A percentile compares a stretch with the other conserved stretches of the same genome.
Evolutionary conservation across 2,888 invertebrate genomes (phyloP).

Genomic region (Desoria tigrina): DNA sequence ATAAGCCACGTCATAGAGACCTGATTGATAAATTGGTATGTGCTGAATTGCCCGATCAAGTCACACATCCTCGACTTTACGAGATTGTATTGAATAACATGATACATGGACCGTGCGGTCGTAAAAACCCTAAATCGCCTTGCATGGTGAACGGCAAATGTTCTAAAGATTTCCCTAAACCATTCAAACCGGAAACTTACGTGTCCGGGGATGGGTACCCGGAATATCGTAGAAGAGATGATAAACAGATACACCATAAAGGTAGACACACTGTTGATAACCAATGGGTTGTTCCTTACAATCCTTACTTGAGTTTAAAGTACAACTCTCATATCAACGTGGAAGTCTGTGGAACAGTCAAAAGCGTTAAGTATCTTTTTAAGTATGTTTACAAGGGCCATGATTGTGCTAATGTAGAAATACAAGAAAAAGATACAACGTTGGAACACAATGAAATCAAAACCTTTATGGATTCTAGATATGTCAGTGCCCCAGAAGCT

Average conservation of each 20-base stretch:
- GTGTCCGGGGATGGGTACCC: conserved; percentile 56
- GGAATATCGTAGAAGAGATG: conserved; percentile 53
- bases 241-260: conserved; percentile 9
- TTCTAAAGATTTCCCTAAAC: conserved; percentile 56
- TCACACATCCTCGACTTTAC: conserved; percentile 34
- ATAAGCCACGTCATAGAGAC: conserved; percentile 29
- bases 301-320: conserved; percentile 54
- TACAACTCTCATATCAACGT: conserved; percentile 57
- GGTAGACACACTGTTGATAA: conserved; percentile 53
- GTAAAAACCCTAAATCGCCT: conserved; percentile 51
- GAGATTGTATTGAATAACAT: conserved; percentile 43
- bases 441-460: conserved; percentile 54
- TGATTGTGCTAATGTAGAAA: conserved; percentile 34
- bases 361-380: conserved; percentile 50
- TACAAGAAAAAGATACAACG: not conserved
- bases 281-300: conserved; percentile 56
- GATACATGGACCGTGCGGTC: conserved; percentile 56
- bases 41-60: conserved; percentile 51
- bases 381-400: conserved; percentile 53
- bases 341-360: conserved; percentile 52
- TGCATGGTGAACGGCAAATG: conserved; percentile 57
- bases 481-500: conserved; percentile 55
- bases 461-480: conserved; percentile 54
- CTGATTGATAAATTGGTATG: conserved; percentile 45
- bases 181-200: conserved; percentile 50